Evolutionary conservation across 1,140 invertebrate species (phyloP), one percentile per base, ranked within the genome.

Genomic region (Macrotrachela quadricornifera): DNA sequence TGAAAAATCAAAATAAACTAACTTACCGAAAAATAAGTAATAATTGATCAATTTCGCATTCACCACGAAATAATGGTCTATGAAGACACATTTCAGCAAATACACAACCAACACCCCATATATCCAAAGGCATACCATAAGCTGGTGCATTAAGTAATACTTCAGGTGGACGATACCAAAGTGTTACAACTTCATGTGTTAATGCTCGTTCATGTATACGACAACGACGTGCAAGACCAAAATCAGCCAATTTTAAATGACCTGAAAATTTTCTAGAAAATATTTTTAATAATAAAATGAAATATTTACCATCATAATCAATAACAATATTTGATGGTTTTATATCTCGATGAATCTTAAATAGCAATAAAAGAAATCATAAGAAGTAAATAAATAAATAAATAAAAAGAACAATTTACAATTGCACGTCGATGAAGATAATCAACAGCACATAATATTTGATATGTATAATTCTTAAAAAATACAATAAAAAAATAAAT

Each of bases 101-200:
- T 59, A 81, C 80, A 64, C 79, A 80, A 11, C 79, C 79, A 45
- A 80, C 79, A 54, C 79, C 79, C 78, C 79, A 80, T 76, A 80
- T 78, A 64, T 80, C 79, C 49, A 81, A 80, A 51, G 75, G 76
- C 13, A 77, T 79, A 18, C 76, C 77, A 62, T 80, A 80, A 59
- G 78, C 75, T 46, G 77, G 79, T 17, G 76, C 77, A 15, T 79
- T 79, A 40, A 80, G 62, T 17, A 80, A 68, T 21, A 80, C 79
- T 68, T 80, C 79, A 4, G 79, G 79, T 51, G 79, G 79, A 53
- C 79, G 65, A 64, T 81, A 73, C 79, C 79, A 80, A 54, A 81
- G 65, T 14, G 79, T 80, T 13, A 81, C 79, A 12, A 80, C 79
- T 71, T 80, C 79, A 69, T 80, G 79, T 18, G 78, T 79, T 67